These are phyloP conservation scores for Seira ritae DNA, from an alignment of 2,888 invertebrate genomes.

Conservation along the genomic window DNA sequence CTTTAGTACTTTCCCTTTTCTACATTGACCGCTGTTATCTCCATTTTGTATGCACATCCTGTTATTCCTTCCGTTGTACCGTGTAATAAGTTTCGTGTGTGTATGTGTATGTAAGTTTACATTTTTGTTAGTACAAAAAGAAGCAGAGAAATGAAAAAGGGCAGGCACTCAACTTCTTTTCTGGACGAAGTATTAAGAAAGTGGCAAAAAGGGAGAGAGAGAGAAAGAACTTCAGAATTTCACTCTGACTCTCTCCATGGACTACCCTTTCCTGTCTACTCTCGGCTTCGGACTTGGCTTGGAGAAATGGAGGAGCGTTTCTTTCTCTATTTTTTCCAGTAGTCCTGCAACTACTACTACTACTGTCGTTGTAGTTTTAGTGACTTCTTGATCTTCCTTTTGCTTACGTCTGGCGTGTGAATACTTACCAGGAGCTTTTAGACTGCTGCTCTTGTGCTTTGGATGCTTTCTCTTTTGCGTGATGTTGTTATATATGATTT, in stretches of 20 bases:
- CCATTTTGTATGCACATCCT: conserved; percentile 44
- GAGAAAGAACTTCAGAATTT: too few relatives aligned
- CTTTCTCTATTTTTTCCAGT: background rate
- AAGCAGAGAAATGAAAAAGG: background rate
- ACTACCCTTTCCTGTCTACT: conserved; percentile 3
- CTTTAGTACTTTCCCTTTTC: conserved; percentile 2
- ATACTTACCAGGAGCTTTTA: conserved; percentile 32
- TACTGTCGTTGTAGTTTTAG: conserved; percentile 27
- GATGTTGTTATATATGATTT: conserved; percentile 37
- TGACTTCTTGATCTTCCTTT: conserved; percentile 41
- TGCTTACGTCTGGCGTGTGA: conserved; percentile 39
- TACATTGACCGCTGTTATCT: conserved; percentile 28
- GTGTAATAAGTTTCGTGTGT: conserved; percentile 16
- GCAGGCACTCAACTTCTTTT: background rate
- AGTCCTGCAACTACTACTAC: background rate
- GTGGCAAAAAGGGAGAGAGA: conserved; percentile 4
- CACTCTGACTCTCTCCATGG: background rate
- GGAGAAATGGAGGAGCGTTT: background rate
- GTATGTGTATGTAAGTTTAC: background rate
- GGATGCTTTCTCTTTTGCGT: conserved; percentile 17
- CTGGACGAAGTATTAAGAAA: conserved; percentile 6
- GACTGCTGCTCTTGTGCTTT: conserved; percentile 40
- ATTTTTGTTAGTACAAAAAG: conserved; percentile 11
- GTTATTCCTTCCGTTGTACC: conserved; percentile 15
- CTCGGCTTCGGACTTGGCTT: conserved; percentile 1